Conservation (phyloP, 2,888 invertebrate genomes). For the Lacanobia wlatinum region DNA sequence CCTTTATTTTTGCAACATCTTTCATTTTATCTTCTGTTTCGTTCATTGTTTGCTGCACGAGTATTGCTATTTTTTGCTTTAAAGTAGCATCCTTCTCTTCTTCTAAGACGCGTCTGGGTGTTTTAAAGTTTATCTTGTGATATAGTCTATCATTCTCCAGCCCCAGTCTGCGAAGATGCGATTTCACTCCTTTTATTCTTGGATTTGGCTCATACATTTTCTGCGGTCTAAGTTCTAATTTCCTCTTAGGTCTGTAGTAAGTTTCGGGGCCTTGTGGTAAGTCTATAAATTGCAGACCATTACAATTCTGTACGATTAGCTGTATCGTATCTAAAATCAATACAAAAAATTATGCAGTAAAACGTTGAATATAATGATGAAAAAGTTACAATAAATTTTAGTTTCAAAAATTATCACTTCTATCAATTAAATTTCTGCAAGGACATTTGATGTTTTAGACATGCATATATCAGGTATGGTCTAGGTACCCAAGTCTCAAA, state of each 20-base stretch:
- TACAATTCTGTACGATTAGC: constrained; percentile 58
- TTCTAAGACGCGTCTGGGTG: constrained; percentile 4
- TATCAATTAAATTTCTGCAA: not conserved
- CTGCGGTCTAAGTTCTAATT: constrained; percentile 5
- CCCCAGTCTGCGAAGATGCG: constrained; percentile 10
- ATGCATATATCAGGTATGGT: not conserved
- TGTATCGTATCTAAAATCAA: constrained; percentile 62
- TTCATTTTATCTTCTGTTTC: constrained; percentile 76
- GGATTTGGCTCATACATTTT: constrained; percentile 31
- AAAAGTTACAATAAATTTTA: not conserved
- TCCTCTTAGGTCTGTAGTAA: constrained; percentile 1
- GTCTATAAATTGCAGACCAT: constrained; percentile 70
- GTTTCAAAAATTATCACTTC: not conserved
- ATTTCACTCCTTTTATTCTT: not conserved
- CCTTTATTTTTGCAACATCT: constrained; percentile 71
- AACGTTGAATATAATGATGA: not conserved
- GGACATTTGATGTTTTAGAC: not conserved
- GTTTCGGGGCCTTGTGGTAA: constrained; percentile 43
- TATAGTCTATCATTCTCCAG: constrained; percentile 3
- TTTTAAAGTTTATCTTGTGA: not conserved
- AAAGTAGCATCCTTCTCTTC: constrained; percentile 74
- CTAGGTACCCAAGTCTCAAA: not conserved
- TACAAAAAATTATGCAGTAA: not conserved
- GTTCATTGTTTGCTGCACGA: constrained; percentile 79
- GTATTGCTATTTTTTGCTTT: constrained; percentile 77